These are phyloP conservation scores for Synodontis membranacea DNA, from an alignment of 2,113 vertebrate genomes.

Conservation along the genomic window DNA sequence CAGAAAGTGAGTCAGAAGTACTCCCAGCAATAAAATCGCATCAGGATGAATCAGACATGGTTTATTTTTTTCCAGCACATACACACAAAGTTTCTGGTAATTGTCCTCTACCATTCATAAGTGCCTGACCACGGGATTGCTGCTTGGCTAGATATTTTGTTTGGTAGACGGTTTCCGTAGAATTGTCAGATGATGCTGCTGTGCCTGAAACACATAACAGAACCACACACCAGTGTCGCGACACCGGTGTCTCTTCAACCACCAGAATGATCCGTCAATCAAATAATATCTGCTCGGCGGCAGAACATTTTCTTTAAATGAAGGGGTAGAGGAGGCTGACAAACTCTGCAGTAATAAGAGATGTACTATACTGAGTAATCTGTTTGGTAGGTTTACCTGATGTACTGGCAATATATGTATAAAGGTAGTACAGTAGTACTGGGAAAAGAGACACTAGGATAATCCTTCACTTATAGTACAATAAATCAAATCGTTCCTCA, in stretches of 20 bases:
- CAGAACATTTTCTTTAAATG: not conserved
- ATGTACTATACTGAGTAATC: not conserved
- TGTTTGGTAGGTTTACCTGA: not conserved
- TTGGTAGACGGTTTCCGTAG: not conserved
- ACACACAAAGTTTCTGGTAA: not conserved
- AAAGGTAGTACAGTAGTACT: not conserved
- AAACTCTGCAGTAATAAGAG: not conserved
- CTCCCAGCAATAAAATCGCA: not conserved
- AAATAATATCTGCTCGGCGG: not conserved
- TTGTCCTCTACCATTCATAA: not conserved
- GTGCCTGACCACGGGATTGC: not conserved
- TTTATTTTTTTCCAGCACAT: not conserved
- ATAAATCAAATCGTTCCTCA: not conserved
- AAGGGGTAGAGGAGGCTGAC: not conserved
- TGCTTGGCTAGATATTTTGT: not conserved
- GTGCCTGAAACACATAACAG: not conserved
- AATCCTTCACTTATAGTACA: not conserved
- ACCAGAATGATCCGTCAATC: not conserved
- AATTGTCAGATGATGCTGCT: not conserved
- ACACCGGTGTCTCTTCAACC: not conserved
- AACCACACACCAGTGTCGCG: not conserved
- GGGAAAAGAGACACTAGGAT: not conserved
- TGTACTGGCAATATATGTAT: not conserved
- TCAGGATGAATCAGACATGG: not conserved
- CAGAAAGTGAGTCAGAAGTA: not conserved